Conservation (phyloP, 2,797 vertebrate genomes). For the Micromesistius poutassou region DNA sequence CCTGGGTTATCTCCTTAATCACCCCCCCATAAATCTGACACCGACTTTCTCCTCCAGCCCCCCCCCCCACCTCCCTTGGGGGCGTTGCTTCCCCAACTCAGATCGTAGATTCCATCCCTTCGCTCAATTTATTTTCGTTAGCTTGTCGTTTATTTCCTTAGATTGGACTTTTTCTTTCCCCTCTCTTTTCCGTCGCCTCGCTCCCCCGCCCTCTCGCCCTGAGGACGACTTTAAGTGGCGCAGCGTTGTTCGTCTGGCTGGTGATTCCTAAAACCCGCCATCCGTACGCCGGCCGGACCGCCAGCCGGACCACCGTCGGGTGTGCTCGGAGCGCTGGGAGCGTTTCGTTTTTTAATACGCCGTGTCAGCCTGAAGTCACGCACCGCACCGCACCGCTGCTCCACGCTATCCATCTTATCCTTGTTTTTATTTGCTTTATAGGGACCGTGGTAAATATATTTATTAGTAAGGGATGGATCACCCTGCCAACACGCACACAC, state of each 20-base stretch:
- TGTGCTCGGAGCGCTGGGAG: neutral
- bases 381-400: too few relatives aligned
- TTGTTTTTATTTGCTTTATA: neutral
- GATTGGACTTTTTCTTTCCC: neutral
- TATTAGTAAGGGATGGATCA: slow-evolving; percentile 1
- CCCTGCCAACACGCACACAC: neutral
- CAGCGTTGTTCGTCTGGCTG: neutral
- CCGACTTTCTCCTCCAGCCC: too few relatives aligned
- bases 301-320: too few relatives aligned
- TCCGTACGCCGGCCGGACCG: too few relatives aligned
- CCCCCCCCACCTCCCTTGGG: too few relatives aligned
- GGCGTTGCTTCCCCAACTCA: too few relatives aligned
- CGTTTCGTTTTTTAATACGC: neutral
- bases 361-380: too few relatives aligned
- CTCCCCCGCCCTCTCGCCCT: neutral
- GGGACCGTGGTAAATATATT: neutral
- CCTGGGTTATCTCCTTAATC: too few relatives aligned
- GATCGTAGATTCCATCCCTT: too few relatives aligned
- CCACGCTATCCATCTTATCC: neutral
- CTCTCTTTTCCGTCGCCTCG: neutral
- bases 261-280: too few relatives aligned
- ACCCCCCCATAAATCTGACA: too few relatives aligned
- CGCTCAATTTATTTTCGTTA: neutral
- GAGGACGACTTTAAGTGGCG: neutral
- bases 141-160: too few relatives aligned